Evolutionary conservation across 1,140 invertebrate species (phyloP).

Genomic region (Atta colombica): DNA sequence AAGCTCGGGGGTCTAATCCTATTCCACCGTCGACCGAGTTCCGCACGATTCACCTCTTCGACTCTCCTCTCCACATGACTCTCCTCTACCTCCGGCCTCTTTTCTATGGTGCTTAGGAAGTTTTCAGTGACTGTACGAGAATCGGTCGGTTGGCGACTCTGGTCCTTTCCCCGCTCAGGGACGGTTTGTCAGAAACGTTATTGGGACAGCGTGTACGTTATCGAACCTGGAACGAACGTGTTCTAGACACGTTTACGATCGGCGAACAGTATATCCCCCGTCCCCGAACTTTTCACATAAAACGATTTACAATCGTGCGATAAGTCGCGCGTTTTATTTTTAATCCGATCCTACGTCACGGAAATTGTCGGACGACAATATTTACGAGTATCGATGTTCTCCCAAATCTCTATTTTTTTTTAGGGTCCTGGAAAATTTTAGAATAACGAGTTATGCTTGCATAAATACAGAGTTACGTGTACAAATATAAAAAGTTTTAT

Average conservation of each 20-base stretch:
- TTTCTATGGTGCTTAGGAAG: constrained; percentile 54
- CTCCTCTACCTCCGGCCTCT: constrained; percentile 29
- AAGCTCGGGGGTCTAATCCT: constrained; percentile 44
- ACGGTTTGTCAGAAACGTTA: constrained; percentile 60
- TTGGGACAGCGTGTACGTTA: constrained; percentile 61
- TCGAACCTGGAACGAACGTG: constrained; percentile 54
- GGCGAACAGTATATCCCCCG: constrained; percentile 41
- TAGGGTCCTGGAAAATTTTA: not conserved
- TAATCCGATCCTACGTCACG: constrained; percentile 23
- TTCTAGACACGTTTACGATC: constrained; percentile 62
- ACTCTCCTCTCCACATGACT: not conserved
- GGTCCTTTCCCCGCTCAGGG: constrained; percentile 19
- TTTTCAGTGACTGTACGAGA: constrained; percentile 51
- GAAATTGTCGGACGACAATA: constrained; percentile 16
- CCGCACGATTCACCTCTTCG: constrained; percentile 17
- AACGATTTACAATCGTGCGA: constrained; percentile 54
- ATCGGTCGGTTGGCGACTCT: constrained; percentile 8
- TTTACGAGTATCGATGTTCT: not conserved
- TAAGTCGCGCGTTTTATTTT: constrained; percentile 59
- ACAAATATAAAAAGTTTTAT: not conserved
- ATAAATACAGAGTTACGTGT: not conserved
- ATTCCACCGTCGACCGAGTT: constrained; percentile 57
- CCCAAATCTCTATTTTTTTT: not conserved
- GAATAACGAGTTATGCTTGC: not conserved
- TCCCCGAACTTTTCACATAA: constrained; percentile 52